phyloP scores from a whole-genome alignment of 2,113 vertebrate genomes.

The Serinus canaria region DNA sequence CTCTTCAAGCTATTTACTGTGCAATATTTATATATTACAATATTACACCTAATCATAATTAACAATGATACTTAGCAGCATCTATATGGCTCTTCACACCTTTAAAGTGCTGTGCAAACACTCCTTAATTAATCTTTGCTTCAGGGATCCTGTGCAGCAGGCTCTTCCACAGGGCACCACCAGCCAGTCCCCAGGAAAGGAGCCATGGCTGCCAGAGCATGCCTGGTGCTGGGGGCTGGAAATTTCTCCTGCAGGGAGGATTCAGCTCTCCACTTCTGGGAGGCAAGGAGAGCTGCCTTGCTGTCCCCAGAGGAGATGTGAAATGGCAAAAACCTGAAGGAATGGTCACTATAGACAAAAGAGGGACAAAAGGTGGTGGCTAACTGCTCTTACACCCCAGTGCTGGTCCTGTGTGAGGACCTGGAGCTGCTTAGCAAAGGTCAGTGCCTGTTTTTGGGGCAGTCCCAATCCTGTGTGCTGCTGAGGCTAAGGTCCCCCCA shows the following conservation, averaged over 20 bases:
- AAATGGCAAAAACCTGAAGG: neutral
- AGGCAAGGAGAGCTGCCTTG: neutral
- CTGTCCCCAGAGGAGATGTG: neutral
- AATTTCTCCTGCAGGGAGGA: neutral
- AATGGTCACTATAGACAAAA: neutral
- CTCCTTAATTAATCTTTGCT: conserved; percentile 61
- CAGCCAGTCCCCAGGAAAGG: neutral
- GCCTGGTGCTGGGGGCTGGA: neutral
- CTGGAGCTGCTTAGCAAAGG: neutral
- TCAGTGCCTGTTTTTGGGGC: neutral
- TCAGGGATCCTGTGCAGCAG: neutral
- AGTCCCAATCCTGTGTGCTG: neutral
- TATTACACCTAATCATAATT: conserved; percentile 66
- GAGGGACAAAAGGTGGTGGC: neutral
- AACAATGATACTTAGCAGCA: conserved; percentile 63
- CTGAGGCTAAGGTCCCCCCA: neutral
- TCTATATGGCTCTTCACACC: conserved; percentile 66
- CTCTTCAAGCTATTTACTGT: conserved; percentile 16
- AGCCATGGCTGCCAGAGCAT: accelerated
- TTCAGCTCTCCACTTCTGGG: neutral
- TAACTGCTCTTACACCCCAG: neutral
- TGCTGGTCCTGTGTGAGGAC: neutral
- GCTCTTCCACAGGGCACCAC: neutral
- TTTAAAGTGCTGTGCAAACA: conserved; percentile 62
- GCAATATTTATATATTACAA: conserved; percentile 50